Base-by-base conservation (phyloP, 2,113 vertebrate genomes). In the Saguinus imperator region DNA sequence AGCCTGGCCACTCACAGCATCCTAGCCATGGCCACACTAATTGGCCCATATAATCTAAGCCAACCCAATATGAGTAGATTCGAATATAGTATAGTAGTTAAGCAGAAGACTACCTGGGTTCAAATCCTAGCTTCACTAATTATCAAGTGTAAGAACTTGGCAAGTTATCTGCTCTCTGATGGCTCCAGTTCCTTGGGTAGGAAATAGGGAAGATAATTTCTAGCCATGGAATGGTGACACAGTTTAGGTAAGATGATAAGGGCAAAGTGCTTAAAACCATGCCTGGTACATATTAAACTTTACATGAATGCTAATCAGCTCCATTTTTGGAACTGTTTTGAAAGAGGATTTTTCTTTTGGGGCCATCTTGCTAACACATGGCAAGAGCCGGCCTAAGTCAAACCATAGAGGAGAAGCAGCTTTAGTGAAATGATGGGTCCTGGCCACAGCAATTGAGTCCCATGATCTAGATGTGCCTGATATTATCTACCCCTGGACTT, bases 361-460 rank as follows among this genome's bases (percentile, higher is more conserved):
- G 48, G 20, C 68, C 58, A 77, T 96, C 89, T 93, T 96, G 86
- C 52, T 93, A 88, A 93, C 89, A 93, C 32, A 57, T 40, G 79
- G 32, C 35, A 79, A 94, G 48, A 79, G 52, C 2, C 73, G 64
- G 61, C 45, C 35, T 91, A 83, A 92, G 48, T 86, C 73, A 87
- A 92, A 57, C 25, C 23, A 79, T 52, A 40, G n/a, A 48, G 35
- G n/a, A 89, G 27, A 17, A 37, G 45, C 61, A 58, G 40, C 64
- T 29, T 64, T 29, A 8, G n/a, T 93, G 88, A 68, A 66, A 73
- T 29, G 58, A 89, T 3, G 20, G 9, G 84, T 12, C 5, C 68
- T 27, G 32, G 35, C 43, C n/a, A n/a, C 55, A 55, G 12, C 16
- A 32, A 21, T n/a, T 9, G 29, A 89, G 43, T 29, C 66, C n/a